Evolutionary conservation across 2,888 invertebrate genomes (phyloP).

Genomic region (Chalcis sispes): DNA sequence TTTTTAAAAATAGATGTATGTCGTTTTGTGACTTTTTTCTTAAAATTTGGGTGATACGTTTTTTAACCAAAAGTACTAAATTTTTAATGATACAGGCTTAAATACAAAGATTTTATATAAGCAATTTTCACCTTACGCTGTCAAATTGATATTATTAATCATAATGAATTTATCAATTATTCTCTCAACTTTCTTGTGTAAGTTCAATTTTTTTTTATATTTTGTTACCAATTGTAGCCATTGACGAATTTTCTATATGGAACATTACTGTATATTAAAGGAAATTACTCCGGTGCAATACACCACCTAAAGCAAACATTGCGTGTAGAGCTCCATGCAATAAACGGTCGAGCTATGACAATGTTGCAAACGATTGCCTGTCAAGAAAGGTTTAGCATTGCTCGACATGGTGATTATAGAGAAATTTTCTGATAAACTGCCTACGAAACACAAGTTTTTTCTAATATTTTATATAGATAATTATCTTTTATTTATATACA

Average conservation of each 20-base stretch:
- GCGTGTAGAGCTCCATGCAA: conserved; percentile 77
- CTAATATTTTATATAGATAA: conserved; percentile 14
- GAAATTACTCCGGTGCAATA: conserved; percentile 81
- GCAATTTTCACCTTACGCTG: too few species aligned
- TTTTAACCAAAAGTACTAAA: too few species aligned
- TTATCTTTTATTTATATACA: neutral
- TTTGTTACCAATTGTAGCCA: conserved; percentile 77
- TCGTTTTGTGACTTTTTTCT: too few species aligned
- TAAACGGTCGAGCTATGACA: conserved; percentile 77
- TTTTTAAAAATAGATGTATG: too few species aligned
- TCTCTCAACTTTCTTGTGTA: neutral
- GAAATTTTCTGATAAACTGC: conserved; percentile 46
- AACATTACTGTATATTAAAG: conserved; percentile 81
- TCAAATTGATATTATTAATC: too few species aligned
- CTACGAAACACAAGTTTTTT: conserved; percentile 19
- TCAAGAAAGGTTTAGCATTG: conserved; percentile 65
- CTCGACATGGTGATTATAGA: conserved; percentile 58
- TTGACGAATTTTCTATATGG: conserved; percentile 83
- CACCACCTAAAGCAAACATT: conserved; percentile 81
- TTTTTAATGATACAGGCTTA: too few species aligned
- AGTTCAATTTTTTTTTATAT: conserved; percentile 1
- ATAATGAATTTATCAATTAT: too few species aligned
- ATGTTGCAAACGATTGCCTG: conserved; percentile 79
- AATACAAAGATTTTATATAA: too few species aligned
- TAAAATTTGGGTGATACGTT: too few species aligned